Evolutionary conservation across 2,797 vertebrate genomes (phyloP).

Genomic region (Xiphophorus birchmanni): DNA sequence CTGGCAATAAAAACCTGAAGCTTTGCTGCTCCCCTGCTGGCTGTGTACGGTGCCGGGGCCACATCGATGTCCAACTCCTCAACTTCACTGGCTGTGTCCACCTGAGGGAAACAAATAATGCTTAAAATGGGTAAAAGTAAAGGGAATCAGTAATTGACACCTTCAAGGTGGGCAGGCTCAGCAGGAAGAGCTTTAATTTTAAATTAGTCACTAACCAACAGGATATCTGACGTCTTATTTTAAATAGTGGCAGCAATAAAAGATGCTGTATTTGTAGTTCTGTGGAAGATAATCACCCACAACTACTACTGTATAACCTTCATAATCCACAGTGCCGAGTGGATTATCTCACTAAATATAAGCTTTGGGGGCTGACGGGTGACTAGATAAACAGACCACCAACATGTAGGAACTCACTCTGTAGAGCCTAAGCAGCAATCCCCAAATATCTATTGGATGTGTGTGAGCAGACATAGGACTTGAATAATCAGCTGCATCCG

Average conservation of each 20-base stretch:
- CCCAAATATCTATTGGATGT: conserved; percentile 11
- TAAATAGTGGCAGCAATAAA: conserved; percentile 8
- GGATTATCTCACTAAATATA: conserved; percentile 80
- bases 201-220: not conserved
- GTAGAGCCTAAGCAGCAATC: not conserved
- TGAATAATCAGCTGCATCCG: conserved; percentile 23
- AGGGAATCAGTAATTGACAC: not conserved
- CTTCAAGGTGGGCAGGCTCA: not conserved
- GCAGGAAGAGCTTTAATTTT: not conserved
- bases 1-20: conserved; percentile 96
- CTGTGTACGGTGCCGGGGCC: conserved; percentile 84
- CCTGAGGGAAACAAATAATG: conserved; percentile 72
- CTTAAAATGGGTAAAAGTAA: not conserved
- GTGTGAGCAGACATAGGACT: conserved; percentile 11
- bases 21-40: conserved; percentile 84
- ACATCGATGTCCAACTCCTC: conserved; percentile 94
- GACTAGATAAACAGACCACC: conserved; percentile 53
- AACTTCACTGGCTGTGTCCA: conserved; percentile 98
- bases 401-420: conserved; percentile 15
- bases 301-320: conserved; percentile 76
- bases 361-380: conserved; percentile 55
- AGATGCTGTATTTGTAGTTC: conserved; percentile 65
- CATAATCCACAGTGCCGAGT: conserved; percentile 74
- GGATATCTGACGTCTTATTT: conserved; percentile 15
- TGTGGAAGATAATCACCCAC: conserved; percentile 72